Percentiles rank a stretch among this genome's conserved stretches.
Evolutionary conservation across 2,888 invertebrate species (phyloP).

Genomic region (Diaprepes abbreviatus): DNA sequence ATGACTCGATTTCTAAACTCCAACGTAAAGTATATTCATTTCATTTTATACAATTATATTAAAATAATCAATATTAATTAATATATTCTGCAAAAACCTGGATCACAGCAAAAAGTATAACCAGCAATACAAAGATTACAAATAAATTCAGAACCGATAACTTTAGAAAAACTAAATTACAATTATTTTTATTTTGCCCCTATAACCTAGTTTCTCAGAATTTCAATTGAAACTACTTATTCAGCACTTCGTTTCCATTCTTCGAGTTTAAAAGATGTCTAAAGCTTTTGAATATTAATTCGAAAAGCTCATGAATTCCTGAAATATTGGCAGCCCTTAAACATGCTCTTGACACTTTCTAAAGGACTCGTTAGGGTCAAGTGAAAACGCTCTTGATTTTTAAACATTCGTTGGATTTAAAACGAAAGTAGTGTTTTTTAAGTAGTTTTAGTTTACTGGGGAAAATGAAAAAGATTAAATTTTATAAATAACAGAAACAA

Average conservation of each 20-base stretch:
- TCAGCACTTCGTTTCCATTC: not conserved
- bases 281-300: slow-evolving; percentile 28
- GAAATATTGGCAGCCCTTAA: slow-evolving; percentile 21
- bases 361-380: not conserved
- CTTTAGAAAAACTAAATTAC: no score
- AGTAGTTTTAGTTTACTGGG: no score
- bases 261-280: not conserved
- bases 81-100: no score
- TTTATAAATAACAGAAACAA: no score
- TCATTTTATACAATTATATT: no score
- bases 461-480: no score
- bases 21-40: no score
- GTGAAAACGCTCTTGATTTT: not conserved
- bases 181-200: not conserved
- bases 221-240: not conserved
- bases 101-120: no score
- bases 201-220: not conserved
- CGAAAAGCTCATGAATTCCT: slow-evolving; percentile 17
- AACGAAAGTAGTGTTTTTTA: not conserved
- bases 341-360: not conserved
- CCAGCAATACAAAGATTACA: no score
- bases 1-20: no score
- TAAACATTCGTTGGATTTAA: not conserved
- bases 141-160: no score
- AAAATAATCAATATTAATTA: no score